Conservation (phyloP, 2,888 invertebrate species). For the Ichneumoninae sp. region DNA sequence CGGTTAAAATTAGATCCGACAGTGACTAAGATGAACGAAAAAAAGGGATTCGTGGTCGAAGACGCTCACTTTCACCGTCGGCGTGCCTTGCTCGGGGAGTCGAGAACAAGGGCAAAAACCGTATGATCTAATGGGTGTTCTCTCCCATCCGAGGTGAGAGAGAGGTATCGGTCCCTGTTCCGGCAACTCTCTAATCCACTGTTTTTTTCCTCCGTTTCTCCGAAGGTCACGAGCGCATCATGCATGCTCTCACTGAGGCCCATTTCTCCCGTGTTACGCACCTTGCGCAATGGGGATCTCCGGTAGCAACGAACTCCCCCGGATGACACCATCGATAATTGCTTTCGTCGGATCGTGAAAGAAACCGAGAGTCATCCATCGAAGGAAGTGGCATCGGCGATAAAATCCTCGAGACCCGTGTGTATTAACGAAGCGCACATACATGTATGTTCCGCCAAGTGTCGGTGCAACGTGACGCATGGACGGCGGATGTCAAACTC, state of each 20-base stretch:
- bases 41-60: slow-evolving; percentile 28
- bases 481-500: slow-evolving; percentile 51
- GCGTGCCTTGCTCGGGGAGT: slow-evolving; percentile 42
- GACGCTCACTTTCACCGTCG: slow-evolving; percentile 61
- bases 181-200: slow-evolving; percentile 37
- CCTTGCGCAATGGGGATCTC: slow-evolving; percentile 59
- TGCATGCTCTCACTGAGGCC: slow-evolving; percentile 44
- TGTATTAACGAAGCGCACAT: background rate
- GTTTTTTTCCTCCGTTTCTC: slow-evolving; percentile 30
- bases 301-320: slow-evolving; percentile 63
- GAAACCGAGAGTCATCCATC: slow-evolving; percentile 17
- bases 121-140: slow-evolving; percentile 64
- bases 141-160: slow-evolving; percentile 44
- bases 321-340: slow-evolving; percentile 53
- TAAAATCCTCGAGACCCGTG: slow-evolving; percentile 24
- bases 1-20: slow-evolving; percentile 29
- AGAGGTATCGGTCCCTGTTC: slow-evolving; percentile 41
- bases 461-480: background rate
- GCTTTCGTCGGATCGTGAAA: slow-evolving; percentile 29
- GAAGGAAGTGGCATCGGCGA: slow-evolving; percentile 30
- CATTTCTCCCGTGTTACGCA: slow-evolving; percentile 57
- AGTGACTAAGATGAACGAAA: slow-evolving; percentile 5
- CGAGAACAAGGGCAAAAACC: slow-evolving; percentile 62
- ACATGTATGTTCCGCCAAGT: background rate
- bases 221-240: slow-evolving; percentile 59